A percentile compares a stretch with the other conserved stretches of the same genome.
phyloP scores from a whole-genome alignment of 1,140 invertebrate species.

The Schmidtea mediterranea region DNA sequence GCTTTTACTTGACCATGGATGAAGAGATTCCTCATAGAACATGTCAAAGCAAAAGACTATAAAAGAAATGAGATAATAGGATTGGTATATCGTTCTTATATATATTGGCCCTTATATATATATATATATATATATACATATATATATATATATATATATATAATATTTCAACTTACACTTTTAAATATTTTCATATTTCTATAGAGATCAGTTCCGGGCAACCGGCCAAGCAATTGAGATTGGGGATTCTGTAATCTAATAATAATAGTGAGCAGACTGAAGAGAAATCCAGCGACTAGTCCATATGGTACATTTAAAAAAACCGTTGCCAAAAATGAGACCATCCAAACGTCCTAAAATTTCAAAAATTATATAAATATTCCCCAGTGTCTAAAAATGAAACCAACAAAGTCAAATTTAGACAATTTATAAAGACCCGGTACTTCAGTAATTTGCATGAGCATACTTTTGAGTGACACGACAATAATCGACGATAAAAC shows the following conservation, averaged over 20 bases:
- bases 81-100: too few relatives aligned
- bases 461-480: constrained; percentile 27
- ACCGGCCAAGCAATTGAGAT: constrained; percentile 25
- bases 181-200: constrained; percentile 41
- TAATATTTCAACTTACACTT: constrained; percentile 30
- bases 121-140: too few relatives aligned
- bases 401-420: constrained; percentile 23
- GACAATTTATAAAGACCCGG: constrained; percentile 22
- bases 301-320: constrained; percentile 10
- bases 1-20: too few relatives aligned
- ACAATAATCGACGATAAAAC: constrained; percentile 28
- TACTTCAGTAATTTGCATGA: constrained; percentile 26
- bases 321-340: constrained; percentile 9
- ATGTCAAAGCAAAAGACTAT: too few relatives aligned
- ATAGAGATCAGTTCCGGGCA: constrained; percentile 46
- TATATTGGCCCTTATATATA: too few relatives aligned
- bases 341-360: constrained; percentile 7
- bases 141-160: too few relatives aligned
- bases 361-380: too few relatives aligned
- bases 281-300: constrained; percentile 13
- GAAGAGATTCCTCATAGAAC: too few relatives aligned
- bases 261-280: constrained; percentile 9
- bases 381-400: too few relatives aligned
- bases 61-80: too few relatives aligned
- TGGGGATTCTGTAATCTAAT: constrained; percentile 13